Evolutionary conservation across 2,113 vertebrate species (phyloP), one percentile per base, ranked within the genome.

Genomic region (Pachycephala philippinensis): DNA sequence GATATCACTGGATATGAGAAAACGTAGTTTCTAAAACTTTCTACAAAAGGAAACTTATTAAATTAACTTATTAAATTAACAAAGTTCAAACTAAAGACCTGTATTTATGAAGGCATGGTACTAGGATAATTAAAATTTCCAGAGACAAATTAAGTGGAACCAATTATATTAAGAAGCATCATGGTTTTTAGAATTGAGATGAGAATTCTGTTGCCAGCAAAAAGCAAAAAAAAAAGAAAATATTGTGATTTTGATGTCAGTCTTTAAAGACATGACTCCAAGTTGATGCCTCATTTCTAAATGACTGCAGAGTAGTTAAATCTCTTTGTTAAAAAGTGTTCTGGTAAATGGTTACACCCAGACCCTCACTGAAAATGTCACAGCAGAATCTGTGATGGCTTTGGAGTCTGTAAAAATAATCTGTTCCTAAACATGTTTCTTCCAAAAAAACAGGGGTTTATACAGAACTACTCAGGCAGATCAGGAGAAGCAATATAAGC

Each of bases 61-160:
- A 79, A 95, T 83, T 68, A 69, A 35, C 9, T 35, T 59, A 44
- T 23, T 89, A 75, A 76, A 95, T 83, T 70, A 65, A 35, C 10
- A 4, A 70, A 85, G 15, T 59, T 90, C 63, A 91, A 84, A 82
- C n/a, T 70, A 87, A 81, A 70, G 53, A 47, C 28, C 28, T 93
- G 14, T 66, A 40, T 54, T 89, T 92, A 54, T 79, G 39, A 91
- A 33, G 19, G 27, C 44, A 40, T 10, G n/a, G 28, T 50, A 37
- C 18, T 66, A 86, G n/a, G 64, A 81, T 78, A 79, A 97, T 91
- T 78, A 78, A 74, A 69, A 75, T 88, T 87, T 92, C 18, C 80
- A 76, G 47, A 54, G 26, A 52, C 33, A 72, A 94, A 93, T 71
- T 89, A 92, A 70, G 44, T 37, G 37, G 61, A 85, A 61, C 23